Evolutionary conservation across 2,797 vertebrate genomes (phyloP).

Genomic region (Molossus molossus): DNA sequence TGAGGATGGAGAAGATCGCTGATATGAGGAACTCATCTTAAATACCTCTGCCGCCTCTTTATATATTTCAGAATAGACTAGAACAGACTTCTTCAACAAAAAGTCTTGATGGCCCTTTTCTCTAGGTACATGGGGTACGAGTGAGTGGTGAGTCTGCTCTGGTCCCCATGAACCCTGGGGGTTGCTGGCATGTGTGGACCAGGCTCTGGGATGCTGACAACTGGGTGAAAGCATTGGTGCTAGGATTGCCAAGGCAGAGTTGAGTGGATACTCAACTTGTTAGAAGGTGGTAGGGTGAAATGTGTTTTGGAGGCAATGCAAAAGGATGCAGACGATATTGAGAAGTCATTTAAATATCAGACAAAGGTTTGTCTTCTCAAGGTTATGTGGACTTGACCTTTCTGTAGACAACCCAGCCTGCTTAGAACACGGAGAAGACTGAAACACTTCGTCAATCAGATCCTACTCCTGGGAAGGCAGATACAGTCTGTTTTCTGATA

Average conservation of each 20-base stretch:
- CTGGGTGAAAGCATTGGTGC: background rate
- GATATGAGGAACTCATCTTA: background rate
- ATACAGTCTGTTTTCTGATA: background rate
- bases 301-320: background rate
- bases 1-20: background rate
- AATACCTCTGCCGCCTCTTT: background rate
- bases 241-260: background rate
- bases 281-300: background rate
- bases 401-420: slow-evolving; percentile 26
- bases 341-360: background rate
- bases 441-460: background rate
- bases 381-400: background rate
- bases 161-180: background rate
- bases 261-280: no score
- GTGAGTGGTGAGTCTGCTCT: background rate
- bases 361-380: background rate
- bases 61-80: background rate
- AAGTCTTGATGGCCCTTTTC: background rate
- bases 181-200: background rate
- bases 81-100: background rate
- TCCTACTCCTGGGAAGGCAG: background rate
- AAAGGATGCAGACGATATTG: background rate
- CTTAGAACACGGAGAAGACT: background rate
- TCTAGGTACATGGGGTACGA: background rate
- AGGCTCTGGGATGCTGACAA: background rate